These are phyloP conservation scores for Acrobasis repandana DNA, from an alignment of 2,888 invertebrate genomes.

Conservation along the genomic window DNA sequence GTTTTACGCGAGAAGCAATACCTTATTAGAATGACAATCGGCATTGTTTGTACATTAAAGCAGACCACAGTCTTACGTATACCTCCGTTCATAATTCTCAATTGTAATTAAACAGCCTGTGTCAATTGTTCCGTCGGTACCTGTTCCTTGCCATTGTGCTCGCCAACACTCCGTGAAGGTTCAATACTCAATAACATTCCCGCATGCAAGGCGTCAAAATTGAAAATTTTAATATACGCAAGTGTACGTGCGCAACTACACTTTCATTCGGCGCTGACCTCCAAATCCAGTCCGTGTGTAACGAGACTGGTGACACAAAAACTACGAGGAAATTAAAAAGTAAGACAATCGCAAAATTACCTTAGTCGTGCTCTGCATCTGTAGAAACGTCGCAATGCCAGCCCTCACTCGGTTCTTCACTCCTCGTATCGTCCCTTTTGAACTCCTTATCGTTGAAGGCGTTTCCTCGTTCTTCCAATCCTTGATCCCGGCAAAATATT, in stretches of 20 bases:
- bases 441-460: conserved; percentile 92
- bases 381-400: conserved; percentile 97
- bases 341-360: conserved; percentile 73
- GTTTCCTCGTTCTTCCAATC: conserved; percentile 85
- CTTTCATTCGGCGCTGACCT: conserved; percentile 71
- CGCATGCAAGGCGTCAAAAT: conserved; percentile 37
- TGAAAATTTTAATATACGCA: conserved; percentile 55
- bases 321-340: conserved; percentile 49
- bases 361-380: conserved; percentile 91
- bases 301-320: conserved; percentile 52
- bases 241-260: conserved; percentile 54
- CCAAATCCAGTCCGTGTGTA: conserved; percentile 71
- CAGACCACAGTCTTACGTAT: conserved; percentile 35
- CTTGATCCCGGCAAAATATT: conserved; percentile 91
- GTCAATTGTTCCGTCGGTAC: conserved; percentile 56
- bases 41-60: conserved; percentile 46
- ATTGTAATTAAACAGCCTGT: conserved; percentile 58
- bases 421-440: conserved; percentile 95
- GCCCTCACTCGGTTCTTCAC: conserved; percentile 97
- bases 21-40: conserved; percentile 48
- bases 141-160: conserved; percentile 53
- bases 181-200: conserved; percentile 50
- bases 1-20: conserved; percentile 45
- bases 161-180: conserved; percentile 59
- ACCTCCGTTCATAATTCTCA: conserved; percentile 63